Conservation (phyloP, 2,888 invertebrate species). For the Patella ulyssiponensis region DNA sequence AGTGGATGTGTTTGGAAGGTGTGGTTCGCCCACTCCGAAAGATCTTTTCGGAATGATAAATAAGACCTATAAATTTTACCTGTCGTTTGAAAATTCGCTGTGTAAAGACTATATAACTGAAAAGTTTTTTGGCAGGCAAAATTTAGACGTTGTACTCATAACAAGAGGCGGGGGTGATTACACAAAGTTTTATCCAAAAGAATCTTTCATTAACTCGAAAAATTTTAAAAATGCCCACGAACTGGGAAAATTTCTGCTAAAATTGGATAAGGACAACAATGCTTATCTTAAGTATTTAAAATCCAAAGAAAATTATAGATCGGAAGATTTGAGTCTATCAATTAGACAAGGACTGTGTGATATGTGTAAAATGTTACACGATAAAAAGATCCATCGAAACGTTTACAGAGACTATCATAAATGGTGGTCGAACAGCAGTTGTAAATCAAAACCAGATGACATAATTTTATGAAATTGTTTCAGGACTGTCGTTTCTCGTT, state of each 20-base stretch:
- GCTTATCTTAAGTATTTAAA: conserved; percentile 5
- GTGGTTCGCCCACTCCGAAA: too few relatives aligned
- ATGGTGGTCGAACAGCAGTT: not conserved
- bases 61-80: conserved; percentile 34
- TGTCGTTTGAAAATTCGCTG: conserved; percentile 38
- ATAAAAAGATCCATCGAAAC: too few relatives aligned
- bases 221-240: conserved; percentile 18
- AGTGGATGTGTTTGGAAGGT: too few relatives aligned
- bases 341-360: too few relatives aligned
- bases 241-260: conserved; percentile 20
- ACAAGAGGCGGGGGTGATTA: conserved; percentile 36
- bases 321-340: not conserved
- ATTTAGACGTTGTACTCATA: conserved; percentile 25
- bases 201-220: conserved; percentile 20
- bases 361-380: too few relatives aligned
- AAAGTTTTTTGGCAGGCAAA: conserved; percentile 26
- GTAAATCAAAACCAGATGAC: not conserved
- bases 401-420: not conserved
- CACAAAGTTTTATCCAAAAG: conserved; percentile 19
- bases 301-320: not conserved
- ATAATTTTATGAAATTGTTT: too few relatives aligned
- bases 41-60: too few relatives aligned
- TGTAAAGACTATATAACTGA: conserved; percentile 39
- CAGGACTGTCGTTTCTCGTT: too few relatives aligned
- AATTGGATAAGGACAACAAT: not conserved